Percentiles rank a stretch among this genome's conserved stretches.
phyloP scores from a whole-genome alignment of 2,888 invertebrate genomes.

The Morpho deidamia region DNA sequence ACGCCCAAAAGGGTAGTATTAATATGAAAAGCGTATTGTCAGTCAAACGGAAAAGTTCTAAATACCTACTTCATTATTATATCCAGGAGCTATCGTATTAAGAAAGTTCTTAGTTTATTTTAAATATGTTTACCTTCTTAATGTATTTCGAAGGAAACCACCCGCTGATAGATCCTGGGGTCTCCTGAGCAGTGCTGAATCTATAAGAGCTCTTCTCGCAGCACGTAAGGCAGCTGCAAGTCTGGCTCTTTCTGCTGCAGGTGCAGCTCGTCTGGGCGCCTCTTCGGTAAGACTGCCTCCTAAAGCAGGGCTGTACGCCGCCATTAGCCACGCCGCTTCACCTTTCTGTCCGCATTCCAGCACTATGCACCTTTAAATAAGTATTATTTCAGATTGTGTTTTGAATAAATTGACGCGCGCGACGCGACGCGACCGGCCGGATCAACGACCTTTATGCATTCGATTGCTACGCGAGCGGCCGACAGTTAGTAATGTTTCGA shows the following conservation, averaged over 20 bases:
- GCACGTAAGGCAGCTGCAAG: constrained; percentile 92
- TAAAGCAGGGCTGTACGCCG: constrained; percentile 92
- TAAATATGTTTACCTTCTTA: constrained; percentile 78
- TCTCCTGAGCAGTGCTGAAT: constrained; percentile 88
- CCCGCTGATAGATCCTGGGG: constrained; percentile 88
- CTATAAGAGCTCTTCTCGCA: constrained; percentile 89
- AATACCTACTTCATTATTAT: no score
- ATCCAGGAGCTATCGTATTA: no score
- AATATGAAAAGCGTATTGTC: no score
- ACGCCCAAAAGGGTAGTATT: background rate
- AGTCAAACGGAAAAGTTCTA: no score
- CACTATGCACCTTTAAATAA: constrained; percentile 86
- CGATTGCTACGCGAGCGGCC: no score
- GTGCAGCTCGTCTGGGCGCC: constrained; percentile 78
- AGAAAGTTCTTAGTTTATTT: no score
- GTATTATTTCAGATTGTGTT: background rate
- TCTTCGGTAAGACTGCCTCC: constrained; percentile 90
- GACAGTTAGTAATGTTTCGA: no score
- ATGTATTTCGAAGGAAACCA: constrained; percentile 92
- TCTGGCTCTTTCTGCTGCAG: constrained; percentile 92
- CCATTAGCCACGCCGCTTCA: constrained; percentile 94
- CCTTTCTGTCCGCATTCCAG: constrained; percentile 94
- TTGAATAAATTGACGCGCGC: no score
- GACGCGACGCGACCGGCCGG: no score
- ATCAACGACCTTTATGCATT: no score